Evolutionary conservation across 2,888 invertebrate species (phyloP).

Genomic region (Erannis defoliaria): DNA sequence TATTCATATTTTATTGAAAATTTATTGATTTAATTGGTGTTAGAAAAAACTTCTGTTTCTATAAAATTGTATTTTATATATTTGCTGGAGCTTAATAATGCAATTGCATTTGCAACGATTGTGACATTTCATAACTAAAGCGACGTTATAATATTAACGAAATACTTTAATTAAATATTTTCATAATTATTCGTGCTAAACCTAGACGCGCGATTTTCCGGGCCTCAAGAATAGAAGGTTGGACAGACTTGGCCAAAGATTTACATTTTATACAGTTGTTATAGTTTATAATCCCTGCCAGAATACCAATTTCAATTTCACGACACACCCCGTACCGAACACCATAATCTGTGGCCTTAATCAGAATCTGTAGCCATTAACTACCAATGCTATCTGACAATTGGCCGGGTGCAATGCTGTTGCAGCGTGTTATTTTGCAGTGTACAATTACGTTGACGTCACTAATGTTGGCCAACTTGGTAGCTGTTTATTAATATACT

Average conservation of each 20-base stretch:
- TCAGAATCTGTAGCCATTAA: slow-evolving; percentile 43
- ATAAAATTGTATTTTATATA: too few relatives aligned
- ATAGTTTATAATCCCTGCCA: slow-evolving; percentile 6
- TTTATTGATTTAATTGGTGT: too few relatives aligned
- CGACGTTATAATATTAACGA: too few relatives aligned
- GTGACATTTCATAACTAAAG: too few relatives aligned
- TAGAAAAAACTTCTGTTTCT: too few relatives aligned
- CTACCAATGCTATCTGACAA: slow-evolving; percentile 43
- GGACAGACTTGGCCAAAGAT: slow-evolving; percentile 6
- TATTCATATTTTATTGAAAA: too few relatives aligned
- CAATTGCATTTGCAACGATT: too few relatives aligned
- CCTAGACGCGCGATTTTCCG: too few relatives aligned
- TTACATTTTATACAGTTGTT: not conserved
- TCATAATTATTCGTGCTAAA: too few relatives aligned
- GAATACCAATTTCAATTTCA: slow-evolving; percentile 19
- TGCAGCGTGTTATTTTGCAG: slow-evolving; percentile 54
- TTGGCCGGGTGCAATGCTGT: slow-evolving; percentile 51
- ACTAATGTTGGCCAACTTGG: slow-evolving; percentile 46
- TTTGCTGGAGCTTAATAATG: too few relatives aligned
- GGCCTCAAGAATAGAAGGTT: slow-evolving; percentile 9
- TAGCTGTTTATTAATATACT: not conserved
- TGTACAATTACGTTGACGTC: slow-evolving; percentile 58
- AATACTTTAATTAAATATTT: too few relatives aligned
- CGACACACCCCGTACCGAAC: slow-evolving; percentile 9
- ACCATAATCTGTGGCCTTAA: slow-evolving; percentile 36